Conservation (phyloP, 2,113 vertebrate genomes). For the Nycticorax nycticorax region DNA sequence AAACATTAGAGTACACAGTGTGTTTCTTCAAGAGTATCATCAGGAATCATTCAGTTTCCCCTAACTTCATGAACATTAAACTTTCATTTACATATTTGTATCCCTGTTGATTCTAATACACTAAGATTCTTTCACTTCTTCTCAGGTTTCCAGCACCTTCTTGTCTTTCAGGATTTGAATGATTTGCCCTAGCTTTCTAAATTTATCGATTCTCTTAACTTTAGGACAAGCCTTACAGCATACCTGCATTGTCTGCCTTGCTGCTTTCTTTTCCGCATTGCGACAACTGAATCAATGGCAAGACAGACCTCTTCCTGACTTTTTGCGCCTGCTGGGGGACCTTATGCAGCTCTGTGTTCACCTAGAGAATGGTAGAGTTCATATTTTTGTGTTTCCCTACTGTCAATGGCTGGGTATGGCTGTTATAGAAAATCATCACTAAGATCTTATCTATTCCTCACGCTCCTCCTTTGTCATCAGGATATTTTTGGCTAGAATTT, state of each 20-base stretch:
- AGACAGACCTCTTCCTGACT: not conserved
- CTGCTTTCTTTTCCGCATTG: not conserved
- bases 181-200: not conserved
- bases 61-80: not conserved
- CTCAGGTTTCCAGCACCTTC: not conserved
- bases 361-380: not conserved
- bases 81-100: not conserved
- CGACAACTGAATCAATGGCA: not conserved
- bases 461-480: not conserved
- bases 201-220: not conserved
- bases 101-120: not conserved
- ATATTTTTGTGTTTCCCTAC: not conserved
- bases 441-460: not conserved
- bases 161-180: not conserved
- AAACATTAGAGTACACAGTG: not conserved
- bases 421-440: not conserved
- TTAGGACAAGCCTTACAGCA: not conserved
- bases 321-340: not conserved
- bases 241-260: not conserved
- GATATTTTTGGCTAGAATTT: conserved; percentile 1
- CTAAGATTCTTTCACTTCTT: not conserved
- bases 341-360: not conserved
- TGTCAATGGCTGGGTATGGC: not conserved
- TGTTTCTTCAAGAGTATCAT: not conserved
- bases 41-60: not conserved